Evolutionary conservation across 2,113 vertebrate species (phyloP).

Genomic region (Mystacornis crossleyi): DNA sequence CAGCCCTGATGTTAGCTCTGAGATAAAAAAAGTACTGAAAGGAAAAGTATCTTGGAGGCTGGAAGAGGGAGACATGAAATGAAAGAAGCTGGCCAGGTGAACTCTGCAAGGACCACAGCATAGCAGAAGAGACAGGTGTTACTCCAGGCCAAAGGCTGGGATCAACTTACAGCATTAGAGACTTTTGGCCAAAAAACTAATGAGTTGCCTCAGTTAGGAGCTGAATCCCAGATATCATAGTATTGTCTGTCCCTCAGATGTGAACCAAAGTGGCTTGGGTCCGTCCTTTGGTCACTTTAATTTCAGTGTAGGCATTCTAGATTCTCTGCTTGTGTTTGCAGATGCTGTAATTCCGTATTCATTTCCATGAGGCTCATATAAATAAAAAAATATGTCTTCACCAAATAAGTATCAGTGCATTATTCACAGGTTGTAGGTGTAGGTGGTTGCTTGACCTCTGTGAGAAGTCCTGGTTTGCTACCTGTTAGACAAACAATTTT

Average conservation of each 20-base stretch:
- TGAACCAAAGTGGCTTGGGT: background rate
- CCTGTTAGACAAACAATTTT: background rate
- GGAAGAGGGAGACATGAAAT: background rate
- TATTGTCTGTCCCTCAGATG: background rate
- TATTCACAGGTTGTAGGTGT: background rate
- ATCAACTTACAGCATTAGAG: background rate
- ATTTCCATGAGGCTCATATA: background rate
- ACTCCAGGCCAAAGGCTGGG: background rate
- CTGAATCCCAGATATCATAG: background rate
- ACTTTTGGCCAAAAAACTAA: background rate
- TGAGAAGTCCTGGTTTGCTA: background rate
- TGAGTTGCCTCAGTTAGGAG: background rate
- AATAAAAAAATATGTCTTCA: background rate
- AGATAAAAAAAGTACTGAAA: background rate
- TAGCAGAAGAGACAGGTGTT: background rate
- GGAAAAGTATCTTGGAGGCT: background rate
- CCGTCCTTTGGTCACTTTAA: background rate
- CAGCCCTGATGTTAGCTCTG: background rate
- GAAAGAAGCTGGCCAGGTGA: background rate
- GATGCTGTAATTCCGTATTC: background rate
- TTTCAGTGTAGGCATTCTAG: background rate
- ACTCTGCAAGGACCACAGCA: background rate
- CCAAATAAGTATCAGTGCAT: background rate
- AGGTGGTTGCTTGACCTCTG: background rate
- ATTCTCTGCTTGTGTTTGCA: background rate